Base-by-base conservation (phyloP, 2,888 invertebrate species). In the Xylocampa areola region DNA sequence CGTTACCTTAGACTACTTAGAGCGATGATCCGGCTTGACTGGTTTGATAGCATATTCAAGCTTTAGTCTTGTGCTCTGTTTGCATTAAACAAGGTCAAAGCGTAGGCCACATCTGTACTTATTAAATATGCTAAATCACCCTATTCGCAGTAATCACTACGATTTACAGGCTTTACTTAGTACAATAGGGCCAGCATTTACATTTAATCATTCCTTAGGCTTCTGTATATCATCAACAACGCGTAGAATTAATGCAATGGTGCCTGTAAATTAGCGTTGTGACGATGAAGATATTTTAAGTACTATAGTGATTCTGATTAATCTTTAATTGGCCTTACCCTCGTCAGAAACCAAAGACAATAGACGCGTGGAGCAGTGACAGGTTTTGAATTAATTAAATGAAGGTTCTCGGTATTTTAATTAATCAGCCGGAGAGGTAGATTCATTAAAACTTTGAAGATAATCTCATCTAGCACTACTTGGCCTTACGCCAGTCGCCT, bases 391-490 rank as follows among this genome's bases (percentile, higher is more conserved):
- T 48, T 35, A 62, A 45, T 29, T 41, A 48, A 47, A 40, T 3
- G 17, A 37, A 43, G 39, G 10, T 5, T 36, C n/a, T n/a, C n/a
- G 19, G 8, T 1, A 16, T 44, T 8, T 11, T 39, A 35, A 51
- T 54, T 36, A 45, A 54, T 59, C 47, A 53, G 11, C n/a, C 7
- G 0, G 11, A 50, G 11, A 40, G 16, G 10, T 51, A 44, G 29
- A 51, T 54, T 37, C 13, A 54, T 68, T 63, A 32, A 32, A 50
- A 53, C 45, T 33, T 25, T 21, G 7, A 7, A 41, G 8, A 17
- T 32, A 40, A 50, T 45, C 14, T 45, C 21, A 41, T 62, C 44
- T 36, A 17, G 4, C 14, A 45, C 5, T 33, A 44, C 33, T 49
- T 50, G 62, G 63, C 32, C 8, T 19, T 1, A 4, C 2, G 57